A percentile compares a stretch with the other conserved stretches of the same genome.
Conservation (phyloP, 2,888 invertebrate genomes). For the Esperia sulphurella region DNA sequence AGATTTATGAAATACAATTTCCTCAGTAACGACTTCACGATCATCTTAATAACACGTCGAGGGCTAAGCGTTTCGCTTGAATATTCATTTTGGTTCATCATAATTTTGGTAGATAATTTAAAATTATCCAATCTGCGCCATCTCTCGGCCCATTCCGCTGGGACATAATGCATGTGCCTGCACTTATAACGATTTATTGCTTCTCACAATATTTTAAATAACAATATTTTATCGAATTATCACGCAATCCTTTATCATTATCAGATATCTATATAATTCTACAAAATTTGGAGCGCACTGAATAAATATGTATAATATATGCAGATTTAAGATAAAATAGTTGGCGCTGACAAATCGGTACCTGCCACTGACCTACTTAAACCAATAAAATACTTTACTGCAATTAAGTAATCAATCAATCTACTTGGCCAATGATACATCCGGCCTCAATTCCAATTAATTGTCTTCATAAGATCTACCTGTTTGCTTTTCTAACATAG, state of each 20-base stretch:
- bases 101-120: constrained; percentile 74
- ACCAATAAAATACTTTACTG: constrained; percentile 16
- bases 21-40: constrained; percentile 72
- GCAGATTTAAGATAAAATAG: constrained; percentile 6
- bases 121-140: constrained; percentile 64
- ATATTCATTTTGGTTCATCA: constrained; percentile 75
- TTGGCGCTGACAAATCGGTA: constrained; percentile 15
- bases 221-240: constrained; percentile 7
- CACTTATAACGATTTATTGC: constrained; percentile 54
- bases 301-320: background rate
- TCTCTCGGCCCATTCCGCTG: constrained; percentile 14
- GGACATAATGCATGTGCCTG: constrained; percentile 20
- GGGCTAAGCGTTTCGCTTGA: constrained; percentile 72
- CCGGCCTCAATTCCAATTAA: constrained; percentile 40
- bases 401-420: constrained; percentile 46
- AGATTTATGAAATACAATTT: constrained; percentile 77
- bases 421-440: constrained; percentile 43
- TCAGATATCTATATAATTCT: background rate
- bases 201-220: constrained; percentile 48
- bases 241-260: constrained; percentile 9
- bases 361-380: constrained; percentile 14
- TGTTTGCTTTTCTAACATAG: no score
- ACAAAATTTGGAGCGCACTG: no score
- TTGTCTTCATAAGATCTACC: background rate
- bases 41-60: constrained; percentile 71